phyloP scores from a whole-genome alignment of 2,888 invertebrate genomes.

The Drosophila anceps region DNA sequence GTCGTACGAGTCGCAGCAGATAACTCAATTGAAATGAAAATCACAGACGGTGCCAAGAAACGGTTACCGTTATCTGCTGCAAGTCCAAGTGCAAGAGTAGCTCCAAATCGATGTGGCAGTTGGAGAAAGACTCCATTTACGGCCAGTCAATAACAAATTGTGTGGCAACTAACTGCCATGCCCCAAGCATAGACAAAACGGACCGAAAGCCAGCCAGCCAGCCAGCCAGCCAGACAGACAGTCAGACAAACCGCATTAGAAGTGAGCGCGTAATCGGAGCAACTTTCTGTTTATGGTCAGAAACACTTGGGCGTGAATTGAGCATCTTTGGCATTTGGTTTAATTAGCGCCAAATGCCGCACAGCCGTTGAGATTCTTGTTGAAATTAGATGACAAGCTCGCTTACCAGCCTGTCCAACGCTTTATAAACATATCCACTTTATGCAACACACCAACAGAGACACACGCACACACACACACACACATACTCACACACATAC shows the following conservation, averaged over 20 bases:
- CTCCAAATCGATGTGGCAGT: slow-evolving; percentile 28
- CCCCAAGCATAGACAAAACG: slow-evolving; percentile 34
- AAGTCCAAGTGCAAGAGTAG: slow-evolving; percentile 36
- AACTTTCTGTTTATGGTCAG: slow-evolving; percentile 72
- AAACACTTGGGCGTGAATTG: slow-evolving; percentile 82
- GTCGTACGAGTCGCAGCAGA: slow-evolving; percentile 46
- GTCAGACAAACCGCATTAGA: slow-evolving; percentile 60
- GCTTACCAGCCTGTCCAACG: slow-evolving; percentile 42
- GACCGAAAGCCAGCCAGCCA: slow-evolving; percentile 16
- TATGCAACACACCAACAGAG: slow-evolving; percentile 31
- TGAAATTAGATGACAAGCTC: slow-evolving; percentile 62
- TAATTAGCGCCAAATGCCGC: slow-evolving; percentile 72
- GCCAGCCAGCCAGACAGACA: slow-evolving; percentile 18
- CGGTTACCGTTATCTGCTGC: slow-evolving; percentile 52
- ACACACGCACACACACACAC: slow-evolving; percentile 4
- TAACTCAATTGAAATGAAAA: slow-evolving; percentile 81
- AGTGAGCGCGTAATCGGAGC: slow-evolving; percentile 67
- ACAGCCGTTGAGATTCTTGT: slow-evolving; percentile 58
- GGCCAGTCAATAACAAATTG: slow-evolving; percentile 66
- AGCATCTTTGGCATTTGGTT: slow-evolving; percentile 75
- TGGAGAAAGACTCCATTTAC: slow-evolving; percentile 50
- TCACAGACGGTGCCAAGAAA: slow-evolving; percentile 53
- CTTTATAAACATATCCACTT: slow-evolving; percentile 57
- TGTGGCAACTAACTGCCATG: slow-evolving; percentile 54
- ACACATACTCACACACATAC: neutral